Conservation (phyloP, 2,797 vertebrate species). For the Lagorchestes hirsutus region DNA sequence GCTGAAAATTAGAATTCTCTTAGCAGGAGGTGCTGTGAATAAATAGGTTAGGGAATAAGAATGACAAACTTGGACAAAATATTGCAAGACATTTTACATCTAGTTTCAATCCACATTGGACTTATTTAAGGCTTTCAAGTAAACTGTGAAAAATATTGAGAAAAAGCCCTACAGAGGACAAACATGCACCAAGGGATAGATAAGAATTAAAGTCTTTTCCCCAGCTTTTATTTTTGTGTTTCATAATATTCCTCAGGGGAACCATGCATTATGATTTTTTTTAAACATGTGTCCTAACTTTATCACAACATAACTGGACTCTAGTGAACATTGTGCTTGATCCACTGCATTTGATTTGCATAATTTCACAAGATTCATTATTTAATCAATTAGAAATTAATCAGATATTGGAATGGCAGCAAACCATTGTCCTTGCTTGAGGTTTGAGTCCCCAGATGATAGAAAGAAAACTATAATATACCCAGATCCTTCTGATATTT, state of each 20-base stretch:
- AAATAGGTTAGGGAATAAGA: background rate
- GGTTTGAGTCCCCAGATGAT: background rate
- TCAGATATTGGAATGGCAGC: background rate
- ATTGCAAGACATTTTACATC: background rate
- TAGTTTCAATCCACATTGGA: background rate
- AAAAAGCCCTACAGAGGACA: background rate
- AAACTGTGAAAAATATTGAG: background rate
- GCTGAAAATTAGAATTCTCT: background rate
- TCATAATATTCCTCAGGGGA: background rate
- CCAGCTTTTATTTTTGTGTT: background rate
- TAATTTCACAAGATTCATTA: conserved; percentile 12
- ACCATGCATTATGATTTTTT: background rate
- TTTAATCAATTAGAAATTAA: background rate
- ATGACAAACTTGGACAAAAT: background rate
- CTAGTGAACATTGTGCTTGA: conserved; percentile 8
- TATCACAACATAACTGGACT: background rate
- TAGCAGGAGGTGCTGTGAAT: background rate
- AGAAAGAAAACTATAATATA: background rate
- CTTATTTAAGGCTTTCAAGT: background rate
- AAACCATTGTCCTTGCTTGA: background rate
- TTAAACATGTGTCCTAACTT: conserved; percentile 14
- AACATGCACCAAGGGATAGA: background rate
- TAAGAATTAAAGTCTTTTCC: background rate
- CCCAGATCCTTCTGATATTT: background rate
- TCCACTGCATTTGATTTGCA: conserved; percentile 1